A percentile compares a stretch with the other conserved stretches of the same genome.
These are phyloP conservation scores for Julus scandinavius DNA, from an alignment of 2,888 invertebrate genomes.

Conservation along the genomic window DNA sequence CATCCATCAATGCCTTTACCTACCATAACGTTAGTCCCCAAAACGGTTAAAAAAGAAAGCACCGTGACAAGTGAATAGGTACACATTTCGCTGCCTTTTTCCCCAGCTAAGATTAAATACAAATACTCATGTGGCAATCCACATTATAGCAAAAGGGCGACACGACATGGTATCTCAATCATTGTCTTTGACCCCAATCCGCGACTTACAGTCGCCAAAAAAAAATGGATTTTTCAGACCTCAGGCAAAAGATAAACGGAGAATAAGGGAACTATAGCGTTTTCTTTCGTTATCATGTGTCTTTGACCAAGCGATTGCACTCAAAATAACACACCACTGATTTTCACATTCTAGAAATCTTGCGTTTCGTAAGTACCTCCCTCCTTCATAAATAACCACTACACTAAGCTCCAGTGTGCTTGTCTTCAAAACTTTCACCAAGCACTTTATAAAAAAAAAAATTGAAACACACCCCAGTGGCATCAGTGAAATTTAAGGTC, in stretches of 20 bases:
- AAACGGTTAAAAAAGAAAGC: slow-evolving; percentile 7
- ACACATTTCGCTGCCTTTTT: slow-evolving; percentile 25
- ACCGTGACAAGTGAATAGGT: background rate
- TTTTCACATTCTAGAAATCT: background rate
- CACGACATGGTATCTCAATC: slow-evolving; percentile 1
- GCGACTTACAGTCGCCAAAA: background rate
- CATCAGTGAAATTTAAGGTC: no score
- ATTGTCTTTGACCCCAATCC: slow-evolving; percentile 35
- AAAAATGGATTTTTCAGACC: slow-evolving; percentile 2
- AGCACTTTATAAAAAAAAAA: background rate
- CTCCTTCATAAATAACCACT: background rate
- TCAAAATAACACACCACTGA: background rate
- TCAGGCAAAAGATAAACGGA: background rate
- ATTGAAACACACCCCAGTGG: no score
- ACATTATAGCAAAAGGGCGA: background rate
- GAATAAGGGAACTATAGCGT: background rate
- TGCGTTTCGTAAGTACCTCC: background rate
- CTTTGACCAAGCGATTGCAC: background rate
- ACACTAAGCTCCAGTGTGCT: background rate
- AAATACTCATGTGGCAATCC: slow-evolving; percentile 35
- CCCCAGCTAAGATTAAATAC: slow-evolving; percentile 26
- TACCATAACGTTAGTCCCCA: background rate
- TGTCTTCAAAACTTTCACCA: background rate
- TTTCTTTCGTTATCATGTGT: background rate
- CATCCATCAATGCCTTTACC: slow-evolving; percentile 30